Evolutionary conservation across 37 sponge, comb jelly and placozoan species (phyloP).

Genomic region (Corticium candelabrum): DNA sequence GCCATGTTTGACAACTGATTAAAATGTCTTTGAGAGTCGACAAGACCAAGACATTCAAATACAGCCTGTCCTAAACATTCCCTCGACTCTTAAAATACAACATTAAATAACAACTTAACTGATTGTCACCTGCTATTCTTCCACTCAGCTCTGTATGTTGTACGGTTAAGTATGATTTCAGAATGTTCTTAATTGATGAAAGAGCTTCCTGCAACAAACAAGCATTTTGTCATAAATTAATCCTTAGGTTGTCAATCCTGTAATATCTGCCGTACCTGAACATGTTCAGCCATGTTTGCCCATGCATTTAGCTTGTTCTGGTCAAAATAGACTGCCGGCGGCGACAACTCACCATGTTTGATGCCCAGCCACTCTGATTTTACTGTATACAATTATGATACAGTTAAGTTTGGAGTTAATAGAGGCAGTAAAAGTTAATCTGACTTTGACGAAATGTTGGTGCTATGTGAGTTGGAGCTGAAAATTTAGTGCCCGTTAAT

Average conservation of each 20-base stretch:
- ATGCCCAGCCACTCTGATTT: not conserved
- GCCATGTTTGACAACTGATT: not conserved
- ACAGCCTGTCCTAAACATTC: not conserved
- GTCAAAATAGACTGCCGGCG: not conserved
- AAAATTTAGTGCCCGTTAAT: not conserved
- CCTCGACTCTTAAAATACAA: too few species aligned
- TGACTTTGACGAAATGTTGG: not conserved
- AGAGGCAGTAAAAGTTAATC: too few species aligned
- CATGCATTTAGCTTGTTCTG: not conserved
- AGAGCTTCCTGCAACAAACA: not conserved
- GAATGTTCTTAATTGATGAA: not conserved
- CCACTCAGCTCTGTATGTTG: not conserved
- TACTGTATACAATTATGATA: too few species aligned
- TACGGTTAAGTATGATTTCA: not conserved
- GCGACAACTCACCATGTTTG: not conserved
- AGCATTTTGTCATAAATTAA: not conserved
- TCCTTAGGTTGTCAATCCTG: not conserved
- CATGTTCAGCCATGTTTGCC: not conserved
- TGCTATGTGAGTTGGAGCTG: not conserved
- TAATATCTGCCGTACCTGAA: not conserved
- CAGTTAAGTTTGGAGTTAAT: too few species aligned
- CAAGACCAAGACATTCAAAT: not conserved
- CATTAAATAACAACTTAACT: too few species aligned
- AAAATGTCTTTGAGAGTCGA: not conserved
- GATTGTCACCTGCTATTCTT: not conserved